Evolutionary conservation across 2,113 vertebrate species (phyloP).

Genomic region (Silurus glanis): DNA sequence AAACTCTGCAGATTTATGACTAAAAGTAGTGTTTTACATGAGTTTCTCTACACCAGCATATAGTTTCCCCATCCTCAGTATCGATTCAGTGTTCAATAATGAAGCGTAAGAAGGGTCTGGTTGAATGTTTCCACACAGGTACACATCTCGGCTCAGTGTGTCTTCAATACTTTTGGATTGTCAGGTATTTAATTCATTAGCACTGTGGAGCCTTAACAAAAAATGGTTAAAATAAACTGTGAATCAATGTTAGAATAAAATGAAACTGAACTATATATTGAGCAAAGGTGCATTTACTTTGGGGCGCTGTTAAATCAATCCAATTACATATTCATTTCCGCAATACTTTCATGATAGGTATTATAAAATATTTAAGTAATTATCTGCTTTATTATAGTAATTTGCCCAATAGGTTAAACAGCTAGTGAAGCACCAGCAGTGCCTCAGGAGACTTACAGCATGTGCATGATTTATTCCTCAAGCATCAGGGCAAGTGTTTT

Average conservation of each 20-base stretch:
- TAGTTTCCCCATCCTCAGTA: background rate
- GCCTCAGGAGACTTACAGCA: background rate
- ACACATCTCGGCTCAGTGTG: background rate
- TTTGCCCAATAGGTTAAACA: background rate
- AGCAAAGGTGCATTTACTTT: background rate
- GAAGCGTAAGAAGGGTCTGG: background rate
- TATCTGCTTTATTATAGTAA: conserved; percentile 21
- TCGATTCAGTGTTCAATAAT: background rate
- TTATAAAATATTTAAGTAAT: conserved; percentile 9
- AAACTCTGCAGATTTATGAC: background rate
- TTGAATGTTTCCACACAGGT: background rate
- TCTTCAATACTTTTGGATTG: conserved; percentile 27
- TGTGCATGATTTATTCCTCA: background rate
- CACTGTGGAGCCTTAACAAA: background rate
- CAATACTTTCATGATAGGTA: background rate
- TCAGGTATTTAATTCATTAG: conserved; percentile 42
- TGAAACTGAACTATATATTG: background rate
- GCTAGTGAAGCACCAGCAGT: background rate
- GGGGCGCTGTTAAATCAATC: conserved; percentile 14
- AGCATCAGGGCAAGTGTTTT: background rate
- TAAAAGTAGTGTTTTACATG: background rate
- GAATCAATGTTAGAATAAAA: background rate
- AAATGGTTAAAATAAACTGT: background rate
- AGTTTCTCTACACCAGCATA: background rate
- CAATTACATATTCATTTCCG: conserved; percentile 30